Conservation (phyloP, 1,140 invertebrate genomes). For the Drosophila teissieri region DNA sequence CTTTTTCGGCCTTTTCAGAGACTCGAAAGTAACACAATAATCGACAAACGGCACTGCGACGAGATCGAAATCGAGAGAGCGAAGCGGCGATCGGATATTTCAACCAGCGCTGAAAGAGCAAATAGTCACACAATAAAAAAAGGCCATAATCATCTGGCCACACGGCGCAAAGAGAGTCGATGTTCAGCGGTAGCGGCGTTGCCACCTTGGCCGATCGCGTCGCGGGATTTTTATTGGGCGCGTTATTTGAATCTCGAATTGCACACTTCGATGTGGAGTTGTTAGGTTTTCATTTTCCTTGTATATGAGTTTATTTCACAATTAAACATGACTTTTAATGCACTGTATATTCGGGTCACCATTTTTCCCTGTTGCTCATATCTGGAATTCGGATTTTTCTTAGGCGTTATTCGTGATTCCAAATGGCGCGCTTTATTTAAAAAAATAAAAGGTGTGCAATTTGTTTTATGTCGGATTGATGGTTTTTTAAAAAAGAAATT, state of each 20-base stretch:
- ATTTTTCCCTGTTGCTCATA: no score
- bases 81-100: background rate
- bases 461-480: no score
- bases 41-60: background rate
- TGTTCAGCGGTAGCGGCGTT: background rate
- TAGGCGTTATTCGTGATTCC: no score
- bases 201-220: background rate
- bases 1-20: conserved; percentile 3
- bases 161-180: background rate
- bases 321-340: no score
- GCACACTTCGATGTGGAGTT: no score
- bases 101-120: background rate
- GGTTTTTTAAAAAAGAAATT: no score
- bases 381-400: no score
- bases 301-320: no score
- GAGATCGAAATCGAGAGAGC: conserved; percentile 22
- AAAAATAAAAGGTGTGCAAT: no score
- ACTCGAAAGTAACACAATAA: conserved; percentile 19
- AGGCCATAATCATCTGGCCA: background rate
- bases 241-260: background rate
- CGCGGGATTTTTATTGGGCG: conserved; percentile 1
- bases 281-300: no score
- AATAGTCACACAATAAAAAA: background rate
- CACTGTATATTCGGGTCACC: no score
- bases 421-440: no score